Evolutionary conservation across 2,113 vertebrate genomes (phyloP).

Genomic region (Panthera uncia): DNA sequence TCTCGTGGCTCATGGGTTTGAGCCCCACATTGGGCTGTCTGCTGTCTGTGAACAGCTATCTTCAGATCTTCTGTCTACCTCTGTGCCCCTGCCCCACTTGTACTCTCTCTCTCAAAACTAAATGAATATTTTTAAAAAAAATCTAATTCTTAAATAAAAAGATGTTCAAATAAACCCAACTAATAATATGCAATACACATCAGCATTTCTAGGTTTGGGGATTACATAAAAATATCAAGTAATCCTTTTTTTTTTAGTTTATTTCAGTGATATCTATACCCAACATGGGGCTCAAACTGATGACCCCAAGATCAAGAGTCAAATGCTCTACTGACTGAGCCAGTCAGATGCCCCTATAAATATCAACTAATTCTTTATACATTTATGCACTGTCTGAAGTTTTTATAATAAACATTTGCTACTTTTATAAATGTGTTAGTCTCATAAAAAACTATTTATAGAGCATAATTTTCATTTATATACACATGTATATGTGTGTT

Average conservation of each 20-base stretch:
- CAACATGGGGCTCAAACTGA: no score
- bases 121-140: no score
- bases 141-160: conserved; percentile 8
- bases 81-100: no score
- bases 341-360: background rate
- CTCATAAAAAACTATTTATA: conserved; percentile 2
- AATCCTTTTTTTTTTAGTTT: background rate
- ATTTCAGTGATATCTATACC: no score
- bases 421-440: background rate
- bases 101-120: no score
- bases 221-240: background rate
- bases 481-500: background rate
- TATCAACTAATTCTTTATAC: background rate
- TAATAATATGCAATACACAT: background rate
- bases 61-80: no score
- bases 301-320: no score
- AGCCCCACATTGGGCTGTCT: no score
- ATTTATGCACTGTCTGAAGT: background rate
- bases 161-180: background rate
- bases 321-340: no score
- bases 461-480: background rate
- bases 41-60: no score
- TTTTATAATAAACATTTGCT: conserved; percentile 10
- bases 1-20: no score
- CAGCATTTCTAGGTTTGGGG: background rate